phyloP scores from a whole-genome alignment of 1,140 invertebrate species.

The Zeugodacus cucurbitae region DNA sequence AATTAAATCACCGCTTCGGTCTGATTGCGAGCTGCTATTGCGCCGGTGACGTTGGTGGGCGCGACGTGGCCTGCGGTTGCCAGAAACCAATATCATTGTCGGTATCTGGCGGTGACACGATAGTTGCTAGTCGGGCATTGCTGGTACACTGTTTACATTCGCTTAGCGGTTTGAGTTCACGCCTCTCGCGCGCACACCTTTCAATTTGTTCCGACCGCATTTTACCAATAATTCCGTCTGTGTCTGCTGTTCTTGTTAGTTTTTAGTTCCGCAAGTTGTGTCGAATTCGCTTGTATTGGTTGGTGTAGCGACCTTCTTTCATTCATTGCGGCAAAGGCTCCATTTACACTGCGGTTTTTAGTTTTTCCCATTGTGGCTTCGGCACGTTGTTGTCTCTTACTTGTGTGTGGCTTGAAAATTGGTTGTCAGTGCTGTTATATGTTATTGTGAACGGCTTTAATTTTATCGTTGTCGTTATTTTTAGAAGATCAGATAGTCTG shows the following conservation, averaged over 20 bases:
- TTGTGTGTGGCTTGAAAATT: neutral
- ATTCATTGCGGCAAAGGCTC: neutral
- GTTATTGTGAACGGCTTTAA: no score
- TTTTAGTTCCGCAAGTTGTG: neutral
- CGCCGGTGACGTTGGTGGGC: neutral
- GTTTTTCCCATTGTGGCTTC: neutral
- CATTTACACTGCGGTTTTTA: neutral
- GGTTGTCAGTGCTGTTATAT: neutral
- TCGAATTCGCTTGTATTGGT: neutral
- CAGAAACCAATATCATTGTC: neutral
- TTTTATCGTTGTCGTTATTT: no score
- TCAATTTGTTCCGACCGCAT: neutral
- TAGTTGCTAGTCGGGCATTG: neutral
- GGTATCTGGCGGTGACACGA: neutral
- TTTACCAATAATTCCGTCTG: neutral
- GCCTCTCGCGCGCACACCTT: neutral
- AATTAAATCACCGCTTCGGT: slow-evolving; percentile 12
- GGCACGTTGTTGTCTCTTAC: neutral
- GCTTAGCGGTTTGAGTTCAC: neutral
- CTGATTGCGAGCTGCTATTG: neutral
- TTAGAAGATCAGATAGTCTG: no score
- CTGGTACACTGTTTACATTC: neutral
- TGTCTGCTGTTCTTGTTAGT: neutral
- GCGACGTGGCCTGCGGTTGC: neutral
- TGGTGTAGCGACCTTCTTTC: neutral